A percentile compares a stretch with the other conserved stretches of the same genome.
Conservation (phyloP, 2,888 invertebrate genomes). For the Phyto melanocephala region DNA sequence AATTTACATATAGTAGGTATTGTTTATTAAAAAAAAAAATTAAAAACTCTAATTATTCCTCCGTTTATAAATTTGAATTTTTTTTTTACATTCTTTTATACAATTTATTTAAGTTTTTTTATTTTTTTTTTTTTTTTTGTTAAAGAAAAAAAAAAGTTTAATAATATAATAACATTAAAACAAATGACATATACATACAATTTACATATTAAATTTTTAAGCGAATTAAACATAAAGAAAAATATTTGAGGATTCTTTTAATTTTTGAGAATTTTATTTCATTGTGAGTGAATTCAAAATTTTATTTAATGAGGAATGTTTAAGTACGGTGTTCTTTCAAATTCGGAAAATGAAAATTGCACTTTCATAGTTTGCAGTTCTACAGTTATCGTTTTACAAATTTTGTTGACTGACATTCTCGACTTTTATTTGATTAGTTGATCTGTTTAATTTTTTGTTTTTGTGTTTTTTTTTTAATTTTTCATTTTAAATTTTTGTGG, state of each 20-base stretch:
- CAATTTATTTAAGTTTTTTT: too few species aligned
- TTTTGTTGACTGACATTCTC: slow-evolving; percentile 18
- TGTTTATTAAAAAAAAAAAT: slow-evolving; percentile 32
- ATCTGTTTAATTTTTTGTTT: too few species aligned
- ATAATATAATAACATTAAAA: background rate
- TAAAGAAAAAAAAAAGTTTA: slow-evolving; percentile 12
- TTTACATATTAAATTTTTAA: background rate
- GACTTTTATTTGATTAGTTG: too few species aligned
- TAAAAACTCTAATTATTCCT: slow-evolving; percentile 16
- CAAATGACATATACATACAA: background rate
- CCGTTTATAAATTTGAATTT: slow-evolving; percentile 28
- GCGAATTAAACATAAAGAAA: background rate
- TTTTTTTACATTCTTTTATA: slow-evolving; percentile 44
- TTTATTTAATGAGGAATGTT: background rate
- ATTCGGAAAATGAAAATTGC: slow-evolving; percentile 3
- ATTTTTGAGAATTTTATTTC: slow-evolving; percentile 23
- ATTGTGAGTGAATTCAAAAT: slow-evolving; percentile 39
- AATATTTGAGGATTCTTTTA: slow-evolving; percentile 41
- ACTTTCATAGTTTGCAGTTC: background rate
- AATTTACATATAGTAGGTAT: slow-evolving; percentile 44
- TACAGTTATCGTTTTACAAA: background rate
- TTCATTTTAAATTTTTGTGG: slow-evolving; percentile 1
- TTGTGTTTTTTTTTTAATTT: slow-evolving; percentile 14
- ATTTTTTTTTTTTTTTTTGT: too few species aligned
- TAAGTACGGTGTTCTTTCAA: background rate